Base-by-base conservation (phyloP, 2,888 invertebrate genomes). In the Cheilosia grossa region DNA sequence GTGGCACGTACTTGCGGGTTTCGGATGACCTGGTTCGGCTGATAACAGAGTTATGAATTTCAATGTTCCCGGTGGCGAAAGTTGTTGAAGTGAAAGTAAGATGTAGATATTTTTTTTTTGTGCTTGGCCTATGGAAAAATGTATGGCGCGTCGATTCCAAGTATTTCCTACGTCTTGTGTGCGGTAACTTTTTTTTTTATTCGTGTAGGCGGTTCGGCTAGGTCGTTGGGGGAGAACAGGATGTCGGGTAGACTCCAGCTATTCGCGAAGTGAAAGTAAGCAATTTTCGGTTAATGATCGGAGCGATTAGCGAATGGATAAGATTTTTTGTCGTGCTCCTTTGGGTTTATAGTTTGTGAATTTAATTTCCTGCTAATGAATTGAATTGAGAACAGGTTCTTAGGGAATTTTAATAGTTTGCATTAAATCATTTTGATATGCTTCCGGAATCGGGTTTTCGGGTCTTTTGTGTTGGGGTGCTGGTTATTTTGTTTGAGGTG, bases 1-100 rank as follows among this genome's bases (percentile, higher is more conserved):
- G 40, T 37, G 40, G 49, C 54, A n/a, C 24, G 69, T 49, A 69
- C 69, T n/a, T 63, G 15, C 53, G 13, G 53, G 40, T 72, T 85
- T 51, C 51, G 58, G 19, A 63, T 85, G 81, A 85, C 85, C 85
- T 85, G 85, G 81, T 81, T 85, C 40, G 51, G 59, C 69, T 85
- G 85, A 83, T 85, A 85, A 85, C 70, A 59, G 72, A 66, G 49
- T 85, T 81, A 83, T 83, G 75, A 85, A 81, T 85, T 85, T 85
- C 81, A 85, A 85, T 85, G 85, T 54, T 75, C 61, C 70, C 75
- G 24, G 66, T 70, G 85, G 81, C 72, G 85, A 85, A 85, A 85
- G 85, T 85, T 81, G 72, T 75, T 56, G 66, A 81, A 85, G 85
- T 85, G 85, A 85, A 85, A 85, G 85, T 85, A 61, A 72, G 61